phyloP scores from a whole-genome alignment of 2,113 vertebrate species.

The Heliornis fulica region DNA sequence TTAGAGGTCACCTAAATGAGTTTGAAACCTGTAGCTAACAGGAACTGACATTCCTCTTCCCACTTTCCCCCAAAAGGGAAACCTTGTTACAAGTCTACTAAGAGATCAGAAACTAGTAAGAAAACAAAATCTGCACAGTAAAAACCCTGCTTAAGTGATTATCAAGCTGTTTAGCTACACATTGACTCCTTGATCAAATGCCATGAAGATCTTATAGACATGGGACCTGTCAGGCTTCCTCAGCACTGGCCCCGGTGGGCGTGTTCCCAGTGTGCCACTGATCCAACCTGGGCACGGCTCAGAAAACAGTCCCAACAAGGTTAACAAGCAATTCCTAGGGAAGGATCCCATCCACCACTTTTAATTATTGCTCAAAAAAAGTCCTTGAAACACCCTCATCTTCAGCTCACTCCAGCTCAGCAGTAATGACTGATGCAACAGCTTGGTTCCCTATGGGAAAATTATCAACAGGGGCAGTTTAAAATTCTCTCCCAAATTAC shows the following conservation, averaged over 20 bases:
- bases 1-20: not conserved
- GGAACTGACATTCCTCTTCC: not conserved
- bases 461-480: not conserved
- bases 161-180: not conserved
- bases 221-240: accelerated
- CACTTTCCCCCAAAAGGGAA: not conserved
- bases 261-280: not conserved
- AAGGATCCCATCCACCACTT: not conserved
- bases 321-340: not conserved
- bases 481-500: not conserved
- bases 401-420: not conserved
- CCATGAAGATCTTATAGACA: not conserved
- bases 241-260: not conserved
- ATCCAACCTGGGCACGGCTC: not conserved
- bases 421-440: not conserved
- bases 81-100: not conserved
- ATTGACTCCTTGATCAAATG: not conserved
- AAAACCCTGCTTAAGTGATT: not conserved
- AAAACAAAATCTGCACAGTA: not conserved
- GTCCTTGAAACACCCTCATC: not conserved
- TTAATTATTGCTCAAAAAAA: not conserved
- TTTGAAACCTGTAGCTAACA: constrained; percentile 9
- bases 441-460: not conserved
- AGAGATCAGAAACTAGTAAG: accelerated
- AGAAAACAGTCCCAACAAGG: accelerated